These are phyloP conservation scores for Calonectris borealis DNA, from an alignment of 2,113 vertebrate species.

Conservation along the genomic window DNA sequence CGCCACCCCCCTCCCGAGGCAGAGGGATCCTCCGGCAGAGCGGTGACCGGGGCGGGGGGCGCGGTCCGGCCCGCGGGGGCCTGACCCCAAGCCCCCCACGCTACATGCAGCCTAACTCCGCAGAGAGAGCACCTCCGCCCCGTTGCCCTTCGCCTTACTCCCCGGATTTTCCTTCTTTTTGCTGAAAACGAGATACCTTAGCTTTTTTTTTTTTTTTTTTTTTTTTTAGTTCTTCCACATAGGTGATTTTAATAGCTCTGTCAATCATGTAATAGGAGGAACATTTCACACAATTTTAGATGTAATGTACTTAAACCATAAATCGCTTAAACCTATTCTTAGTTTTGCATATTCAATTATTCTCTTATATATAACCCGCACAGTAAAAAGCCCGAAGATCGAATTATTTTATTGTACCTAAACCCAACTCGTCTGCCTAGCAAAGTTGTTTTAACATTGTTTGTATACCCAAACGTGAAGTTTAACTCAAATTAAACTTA, in stretches of 20 bases:
- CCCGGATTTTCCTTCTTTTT: constrained; percentile 36
- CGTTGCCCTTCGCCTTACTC: not conserved
- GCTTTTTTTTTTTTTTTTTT: not conserved
- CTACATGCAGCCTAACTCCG: not conserved
- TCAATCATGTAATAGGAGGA: constrained; percentile 64
- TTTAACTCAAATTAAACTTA: not conserved
- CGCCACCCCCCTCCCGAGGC: not conserved
- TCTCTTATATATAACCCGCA: constrained; percentile 4
- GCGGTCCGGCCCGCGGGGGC: not conserved
- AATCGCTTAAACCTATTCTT: constrained; percentile 51
- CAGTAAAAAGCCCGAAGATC: not conserved
- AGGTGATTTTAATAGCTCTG: constrained; percentile 66
- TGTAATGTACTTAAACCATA: constrained; percentile 41
- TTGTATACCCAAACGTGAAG: not conserved
- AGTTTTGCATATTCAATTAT: constrained; percentile 51
- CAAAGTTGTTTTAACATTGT: not conserved
- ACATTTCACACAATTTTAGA: constrained; percentile 59
- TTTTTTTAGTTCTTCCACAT: constrained; percentile 28
- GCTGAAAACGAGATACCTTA: not conserved
- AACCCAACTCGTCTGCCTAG: not conserved
- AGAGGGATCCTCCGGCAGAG: not conserved
- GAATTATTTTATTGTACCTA: not conserved
- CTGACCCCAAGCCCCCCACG: not conserved
- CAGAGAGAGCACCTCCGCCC: not conserved
- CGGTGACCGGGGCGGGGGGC: no score